phyloP scores from a whole-genome alignment of 2,888 invertebrate genomes.

The Adelphocoris suturalis region DNA sequence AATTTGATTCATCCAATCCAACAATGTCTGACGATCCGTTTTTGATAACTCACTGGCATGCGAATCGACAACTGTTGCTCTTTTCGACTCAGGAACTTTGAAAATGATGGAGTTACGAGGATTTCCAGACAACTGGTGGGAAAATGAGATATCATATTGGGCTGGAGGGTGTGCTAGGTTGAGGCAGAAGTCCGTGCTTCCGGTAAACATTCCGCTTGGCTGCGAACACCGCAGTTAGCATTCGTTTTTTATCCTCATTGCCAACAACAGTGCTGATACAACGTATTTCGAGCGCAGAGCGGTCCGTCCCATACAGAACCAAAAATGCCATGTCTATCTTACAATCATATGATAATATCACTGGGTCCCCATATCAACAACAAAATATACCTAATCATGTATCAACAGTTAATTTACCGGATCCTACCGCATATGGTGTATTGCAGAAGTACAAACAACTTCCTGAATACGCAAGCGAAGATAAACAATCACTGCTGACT shows the following conservation, averaged over 20 bases:
- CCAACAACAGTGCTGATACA: neutral
- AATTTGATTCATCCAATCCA: too few relatives aligned
- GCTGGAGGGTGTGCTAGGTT: neutral
- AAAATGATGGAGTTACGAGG: neutral
- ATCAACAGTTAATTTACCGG: too few relatives aligned
- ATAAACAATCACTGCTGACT: neutral
- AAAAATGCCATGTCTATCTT: too few relatives aligned
- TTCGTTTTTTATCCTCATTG: neutral
- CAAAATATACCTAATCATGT: too few relatives aligned
- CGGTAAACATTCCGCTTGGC: conserved; percentile 5
- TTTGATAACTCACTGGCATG: too few relatives aligned
- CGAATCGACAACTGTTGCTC: too few relatives aligned
- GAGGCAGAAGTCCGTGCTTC: neutral
- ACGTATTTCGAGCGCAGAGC: neutral
- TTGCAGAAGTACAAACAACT: neutral
- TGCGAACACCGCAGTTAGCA: neutral
- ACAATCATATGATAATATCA: too few relatives aligned
- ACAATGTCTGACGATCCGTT: too few relatives aligned
- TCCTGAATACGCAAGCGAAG: neutral
- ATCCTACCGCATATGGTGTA: too few relatives aligned
- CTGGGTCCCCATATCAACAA: too few relatives aligned
- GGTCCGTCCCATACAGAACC: too few relatives aligned
- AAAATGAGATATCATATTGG: neutral
- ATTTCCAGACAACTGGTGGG: neutral
- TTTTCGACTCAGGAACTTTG: too few relatives aligned